Evolutionary conservation across 2,888 invertebrate genomes (phyloP).

Genomic region (Ophion costatus): DNA sequence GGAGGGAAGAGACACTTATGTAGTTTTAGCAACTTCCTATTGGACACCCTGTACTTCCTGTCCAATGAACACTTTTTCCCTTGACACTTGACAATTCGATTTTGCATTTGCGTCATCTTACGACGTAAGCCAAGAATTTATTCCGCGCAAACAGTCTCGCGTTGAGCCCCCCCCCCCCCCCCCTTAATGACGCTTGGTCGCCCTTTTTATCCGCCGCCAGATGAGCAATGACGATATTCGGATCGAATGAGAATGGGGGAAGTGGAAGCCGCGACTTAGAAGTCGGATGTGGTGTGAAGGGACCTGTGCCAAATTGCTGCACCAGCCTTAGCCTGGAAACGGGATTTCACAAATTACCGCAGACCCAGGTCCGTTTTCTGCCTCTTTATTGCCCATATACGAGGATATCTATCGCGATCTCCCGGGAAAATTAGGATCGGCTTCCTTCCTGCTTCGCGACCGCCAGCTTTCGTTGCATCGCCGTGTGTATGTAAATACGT

Average conservation of each 20-base stretch:
- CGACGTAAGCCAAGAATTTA: background rate
- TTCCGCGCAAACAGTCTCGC: background rate
- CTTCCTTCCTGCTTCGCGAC: constrained; percentile 53
- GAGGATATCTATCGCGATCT: constrained; percentile 54
- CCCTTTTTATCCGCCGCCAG: background rate
- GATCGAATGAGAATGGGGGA: constrained; percentile 20
- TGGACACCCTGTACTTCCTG: too few species aligned
- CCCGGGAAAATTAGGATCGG: constrained; percentile 56
- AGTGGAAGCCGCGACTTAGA: background rate
- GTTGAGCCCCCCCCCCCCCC: background rate
- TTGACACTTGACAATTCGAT: constrained; percentile 1
- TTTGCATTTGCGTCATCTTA: background rate
- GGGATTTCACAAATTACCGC: constrained; percentile 40
- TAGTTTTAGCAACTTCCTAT: too few species aligned
- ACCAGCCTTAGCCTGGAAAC: constrained; percentile 27
- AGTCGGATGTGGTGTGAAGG: constrained; percentile 31
- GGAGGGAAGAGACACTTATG: too few species aligned
- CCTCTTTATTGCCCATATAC: constrained; percentile 34
- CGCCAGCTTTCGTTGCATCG: constrained; percentile 50
- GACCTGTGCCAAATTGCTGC: constrained; percentile 45
- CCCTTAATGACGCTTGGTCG: background rate
- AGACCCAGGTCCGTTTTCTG: constrained; percentile 49
- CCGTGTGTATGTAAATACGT: constrained; percentile 1
- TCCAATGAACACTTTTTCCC: constrained; percentile 27
- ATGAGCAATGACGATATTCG: constrained; percentile 40